Evolutionary conservation across 2,888 invertebrate genomes (phyloP), one percentile per base, ranked within the genome.

Genomic region (Serripes groenlandicus): DNA sequence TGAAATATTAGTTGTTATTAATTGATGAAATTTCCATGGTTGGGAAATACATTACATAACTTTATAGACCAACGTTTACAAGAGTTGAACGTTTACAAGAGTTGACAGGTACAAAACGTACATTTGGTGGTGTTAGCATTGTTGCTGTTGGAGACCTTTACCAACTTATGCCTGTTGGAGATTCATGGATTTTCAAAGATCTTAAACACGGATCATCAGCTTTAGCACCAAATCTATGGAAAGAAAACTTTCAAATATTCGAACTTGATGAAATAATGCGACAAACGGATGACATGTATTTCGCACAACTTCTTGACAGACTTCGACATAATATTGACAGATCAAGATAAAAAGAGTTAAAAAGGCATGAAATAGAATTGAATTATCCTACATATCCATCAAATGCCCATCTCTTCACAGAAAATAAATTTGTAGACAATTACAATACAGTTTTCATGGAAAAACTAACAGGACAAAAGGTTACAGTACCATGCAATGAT

Each of bases 11-110:
- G 78, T 86, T 35, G 54, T 86, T 3, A 83, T 85, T 34, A 78
- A n/a, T 85, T 54, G 85, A 82, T 75, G 85, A 81, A 68, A 75
- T 85, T 30, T 85, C 85, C 66, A 83, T 85, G 85, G 82, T 85
- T 68, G 73, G 87, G 21, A 87, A 83, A 52, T 71, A 74, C 15
- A 73, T 74, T 42, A 52, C 80, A 2, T 49, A 30, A 9, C 73
- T 84, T 35, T 68, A 85, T 34, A 69, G 85, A n/a, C n/a, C n/a
- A n/a, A n/a, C n/a, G n/a, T n/a, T n/a, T n/a, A n/a, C n/a, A n/a
- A n/a, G n/a, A n/a, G n/a, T n/a, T 74, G 30, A 72, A 52, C 76
- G 87, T 54, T 76, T 87, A 21, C 73, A 85, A 32, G 68, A 75
- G 49, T 54, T 85, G 11, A 84, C 74, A 58, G 82, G 82, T 11